Evolutionary conservation across 35 echinoderm and acorn worm species (phyloP), one percentile per base, ranked within the genome.

Genomic region (Diadema setosum): DNA sequence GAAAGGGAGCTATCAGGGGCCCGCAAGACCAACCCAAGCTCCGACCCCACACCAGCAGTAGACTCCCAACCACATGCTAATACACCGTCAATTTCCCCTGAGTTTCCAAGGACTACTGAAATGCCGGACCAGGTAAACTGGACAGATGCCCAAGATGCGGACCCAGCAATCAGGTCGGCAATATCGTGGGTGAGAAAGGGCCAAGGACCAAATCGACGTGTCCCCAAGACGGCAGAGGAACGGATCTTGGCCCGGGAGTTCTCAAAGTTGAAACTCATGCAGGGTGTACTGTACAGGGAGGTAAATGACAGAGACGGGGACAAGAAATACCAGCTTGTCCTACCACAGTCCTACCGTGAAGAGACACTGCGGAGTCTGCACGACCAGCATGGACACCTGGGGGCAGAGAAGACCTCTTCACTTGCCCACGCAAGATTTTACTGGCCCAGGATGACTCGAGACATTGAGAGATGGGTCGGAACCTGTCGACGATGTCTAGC

Each of bases 301-400:
- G 65, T 26, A 2, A 73, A 27, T 1, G n/a, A 34, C 12, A 30
- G 9, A 3, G 8, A 82, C 1, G 86, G 81, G 27, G 43, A 27
- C 1, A 23, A 2, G 17, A 20, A 11, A 20, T 35, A 26, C 18
- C 76, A 93, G 65, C 33, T 93, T 5, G 86, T 93, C 3, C 65
- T 93, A 0, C 91, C 91, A 2, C 3, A 16, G 15, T 48, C 21
- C 2, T 65, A n/a, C 41, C 25, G 81, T 11, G 56, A 70, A 9
- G 21, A 85, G 17, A 67, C 90, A 5, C 7, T 85, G 1, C 16
- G 30, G 20, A 21, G 39, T 18, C 9, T 86, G 1, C 90, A 92
- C 39, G 45, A 93, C 60, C 70, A 93, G 8, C 32, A 87, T 41
- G 91, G 84, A 18, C 91, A 93, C 45, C 42, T 93, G 12, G 90